A percentile compares a stretch with the other conserved stretches of the same genome.
phyloP scores from a whole-genome alignment of 2,113 vertebrate genomes.

The Dryoscopus gambensis region DNA sequence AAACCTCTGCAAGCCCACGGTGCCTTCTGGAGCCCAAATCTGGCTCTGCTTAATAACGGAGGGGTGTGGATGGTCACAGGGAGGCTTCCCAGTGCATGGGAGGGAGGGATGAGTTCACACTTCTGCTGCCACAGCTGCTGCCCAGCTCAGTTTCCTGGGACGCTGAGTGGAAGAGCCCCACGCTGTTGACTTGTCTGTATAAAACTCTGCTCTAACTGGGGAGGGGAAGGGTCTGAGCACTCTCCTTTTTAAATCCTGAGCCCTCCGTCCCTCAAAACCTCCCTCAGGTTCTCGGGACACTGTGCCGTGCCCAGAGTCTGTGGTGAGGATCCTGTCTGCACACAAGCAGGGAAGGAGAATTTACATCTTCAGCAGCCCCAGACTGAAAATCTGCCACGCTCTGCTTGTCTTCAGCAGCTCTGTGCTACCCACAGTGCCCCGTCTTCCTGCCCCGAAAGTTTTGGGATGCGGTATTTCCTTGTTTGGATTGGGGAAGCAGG shows the following conservation, averaged over 20 bases:
- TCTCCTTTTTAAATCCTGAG: not conserved
- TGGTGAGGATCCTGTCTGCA: not conserved
- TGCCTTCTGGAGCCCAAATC: not conserved
- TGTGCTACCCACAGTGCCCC: rapidly evolving
- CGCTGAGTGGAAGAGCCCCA: not conserved
- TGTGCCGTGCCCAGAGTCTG: rapidly evolving
- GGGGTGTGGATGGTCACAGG: not conserved
- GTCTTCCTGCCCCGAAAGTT: not conserved
- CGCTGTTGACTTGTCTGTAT: not conserved
- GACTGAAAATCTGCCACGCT: rapidly evolving
- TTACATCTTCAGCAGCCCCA: not conserved
- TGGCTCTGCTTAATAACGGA: not conserved
- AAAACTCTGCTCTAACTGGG: not conserved
- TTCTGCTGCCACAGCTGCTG: not conserved
- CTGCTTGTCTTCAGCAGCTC: not conserved
- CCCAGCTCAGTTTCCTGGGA: not conserved
- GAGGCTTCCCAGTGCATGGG: not conserved
- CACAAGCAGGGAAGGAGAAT: not conserved
- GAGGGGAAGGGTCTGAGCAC: not conserved
- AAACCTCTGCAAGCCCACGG: not conserved
- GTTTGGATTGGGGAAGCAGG: not conserved
- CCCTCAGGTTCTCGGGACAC: not conserved
- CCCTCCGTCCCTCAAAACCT: not conserved
- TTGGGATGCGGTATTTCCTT: not conserved
- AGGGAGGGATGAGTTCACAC: not conserved